Evolutionary conservation across 2,113 vertebrate genomes (phyloP), one percentile per base, ranked within the genome.

Genomic region (Amphiprion ocellaris): DNA sequence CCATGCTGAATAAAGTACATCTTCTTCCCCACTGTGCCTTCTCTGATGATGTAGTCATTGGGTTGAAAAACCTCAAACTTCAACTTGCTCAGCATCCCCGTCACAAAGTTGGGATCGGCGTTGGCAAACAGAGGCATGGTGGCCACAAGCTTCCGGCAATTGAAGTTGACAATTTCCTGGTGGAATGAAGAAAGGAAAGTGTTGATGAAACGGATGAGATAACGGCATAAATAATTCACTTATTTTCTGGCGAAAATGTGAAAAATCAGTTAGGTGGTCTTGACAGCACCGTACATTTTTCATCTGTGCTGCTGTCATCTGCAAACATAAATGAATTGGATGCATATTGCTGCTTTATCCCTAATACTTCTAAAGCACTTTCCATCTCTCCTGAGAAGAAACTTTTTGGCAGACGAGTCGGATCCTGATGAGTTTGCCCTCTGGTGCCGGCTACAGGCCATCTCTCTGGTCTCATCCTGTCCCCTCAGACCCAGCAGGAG

Each of bases 1-100:
- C 98, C 98, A 0, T 99, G 98, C 70, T 99, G 98, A 79, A 99
- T 99, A 82, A 99, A 99, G 88, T 99, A 99, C 98, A 99, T 99
- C 95, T 99, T 99, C 93, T 99, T 99, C 30, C 98, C 98, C 8
- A 99, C 97, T 0, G 98, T 97, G 26, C 98, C 98, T 90, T 99
- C 98, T 58, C 98, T 95, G 73, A 99, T 99, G 21, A 99, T 99
- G 79, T 99, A 99, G 92, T 99, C 97, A 23, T 97, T 98, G 47
- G 98, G 98, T 7, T 99, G 98, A 85, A 99, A 99, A 72, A 99
- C 98, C 70, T 99, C 98, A 74, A 99, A 99, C 86, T 97, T 95
- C 82, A 99, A 74, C 85, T 99, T 99, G 94, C 97, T 99, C 81
- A 99, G 94, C 98, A 99, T 99, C 74, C 97, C 97, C 0, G 98